Evolutionary conservation across 2,113 vertebrate genomes (phyloP), one percentile per base, ranked within the genome.

Genomic region (Emydura subglobosa): DNA sequence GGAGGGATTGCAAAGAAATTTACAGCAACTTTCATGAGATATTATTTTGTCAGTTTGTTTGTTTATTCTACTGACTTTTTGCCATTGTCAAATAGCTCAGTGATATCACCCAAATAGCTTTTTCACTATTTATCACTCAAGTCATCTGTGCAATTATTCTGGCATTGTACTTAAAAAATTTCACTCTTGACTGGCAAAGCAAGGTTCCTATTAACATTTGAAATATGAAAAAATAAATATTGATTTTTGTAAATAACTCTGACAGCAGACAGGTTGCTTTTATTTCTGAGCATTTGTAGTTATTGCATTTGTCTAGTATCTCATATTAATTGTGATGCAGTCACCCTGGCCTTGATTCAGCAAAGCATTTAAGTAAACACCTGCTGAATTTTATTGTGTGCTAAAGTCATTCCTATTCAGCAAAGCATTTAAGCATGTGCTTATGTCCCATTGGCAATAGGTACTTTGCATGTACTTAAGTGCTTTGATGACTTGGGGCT

Each of bases 161-260:
- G 31, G 29, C 14, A 84, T 50, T 29, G 61, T 53, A 17, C 93
- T 92, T 91, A 94, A 95, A 80, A 88, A 82, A 89, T 4, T 5
- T 85, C 29, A 82, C 2, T 13, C 25, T 89, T 90, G 34, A 91
- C 17, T 3, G 44, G 31, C 25, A 93, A 79, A 93, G 4, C 8
- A 94, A 91, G 39, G 6, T 44, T 92, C 22, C 25, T 94, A 49
- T 27, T 93, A 54, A 34, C 22, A 86, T 68, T 21, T 19, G 22
- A 93, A 39, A 90, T 10, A 39, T 3, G 47, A 91, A 53, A 95
- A 94, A 81, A 94, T 72, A 9, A 90, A 68, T 50, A 89, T 7
- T 88, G 81, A 51, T 61, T 93, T 95, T 92, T 82, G 6, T 72
- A 95, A 94, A 84, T 61, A 94, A 79, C 50, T 79, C 59, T 82